phyloP scores from a whole-genome alignment of 2,888 invertebrate species.

The Cyclophora punctaria region DNA sequence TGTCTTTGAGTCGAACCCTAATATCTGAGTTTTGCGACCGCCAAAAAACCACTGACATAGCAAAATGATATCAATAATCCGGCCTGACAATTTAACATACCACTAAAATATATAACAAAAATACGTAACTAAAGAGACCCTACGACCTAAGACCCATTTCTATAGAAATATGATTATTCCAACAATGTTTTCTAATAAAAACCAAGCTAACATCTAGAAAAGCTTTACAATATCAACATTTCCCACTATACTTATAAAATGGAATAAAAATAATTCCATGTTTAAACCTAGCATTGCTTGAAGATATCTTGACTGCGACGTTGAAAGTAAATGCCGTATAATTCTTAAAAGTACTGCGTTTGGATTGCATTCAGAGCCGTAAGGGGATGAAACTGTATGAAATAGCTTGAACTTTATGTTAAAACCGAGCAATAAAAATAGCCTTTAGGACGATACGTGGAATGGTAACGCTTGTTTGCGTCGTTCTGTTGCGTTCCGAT shows the following conservation, averaged over 20 bases:
- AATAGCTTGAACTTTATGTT: conserved; percentile 68
- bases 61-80: no score
- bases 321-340: conserved; percentile 70
- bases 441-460: conserved; percentile 71
- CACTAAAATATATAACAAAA: no score
- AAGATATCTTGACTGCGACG: conserved; percentile 68
- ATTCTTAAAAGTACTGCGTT: conserved; percentile 65
- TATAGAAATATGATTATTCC: no score
- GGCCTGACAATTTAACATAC: no score
- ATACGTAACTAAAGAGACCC: no score
- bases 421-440: conserved; percentile 69
- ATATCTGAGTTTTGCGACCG: no score
- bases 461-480: conserved; percentile 59
- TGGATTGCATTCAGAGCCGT: conserved; percentile 68
- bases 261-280: conserved; percentile 55
- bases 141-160: no score
- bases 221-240: background rate
- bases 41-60: no score
- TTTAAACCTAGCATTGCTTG: conserved; percentile 52
- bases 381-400: conserved; percentile 56
- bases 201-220: background rate
- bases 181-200: no score
- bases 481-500: conserved; percentile 40
- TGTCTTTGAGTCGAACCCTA: no score
- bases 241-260: conserved; percentile 21